Conservation (phyloP, 2,113 vertebrate genomes). For the Menura novaehollandiae region DNA sequence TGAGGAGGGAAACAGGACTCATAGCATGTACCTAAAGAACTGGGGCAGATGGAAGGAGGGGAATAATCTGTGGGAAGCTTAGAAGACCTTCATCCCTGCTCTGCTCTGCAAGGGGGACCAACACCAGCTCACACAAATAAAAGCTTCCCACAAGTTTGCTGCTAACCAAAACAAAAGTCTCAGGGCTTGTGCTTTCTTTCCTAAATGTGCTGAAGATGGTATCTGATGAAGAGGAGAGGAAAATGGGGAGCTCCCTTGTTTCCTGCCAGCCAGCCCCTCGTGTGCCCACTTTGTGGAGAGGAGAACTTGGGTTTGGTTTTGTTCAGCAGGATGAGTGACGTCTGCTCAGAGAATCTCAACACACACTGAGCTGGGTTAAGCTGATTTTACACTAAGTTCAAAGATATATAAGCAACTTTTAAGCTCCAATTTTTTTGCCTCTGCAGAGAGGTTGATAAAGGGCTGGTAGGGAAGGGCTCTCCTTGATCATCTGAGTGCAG, state of each 20-base stretch:
- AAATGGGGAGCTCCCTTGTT: background rate
- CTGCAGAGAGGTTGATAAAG: background rate
- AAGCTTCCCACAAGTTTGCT: background rate
- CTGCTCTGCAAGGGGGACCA: background rate
- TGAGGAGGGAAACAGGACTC: background rate
- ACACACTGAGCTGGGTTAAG: background rate
- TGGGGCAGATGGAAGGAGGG: background rate
- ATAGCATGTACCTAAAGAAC: background rate
- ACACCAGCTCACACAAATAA: background rate
- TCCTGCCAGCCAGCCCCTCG: background rate
- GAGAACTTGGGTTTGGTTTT: background rate
- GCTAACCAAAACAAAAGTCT: background rate
- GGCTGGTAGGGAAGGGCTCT: background rate
- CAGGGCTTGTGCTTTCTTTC: background rate
- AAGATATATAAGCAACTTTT: background rate
- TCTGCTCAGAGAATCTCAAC: background rate
- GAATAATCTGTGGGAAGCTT: background rate
- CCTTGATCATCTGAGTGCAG: background rate
- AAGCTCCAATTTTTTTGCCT: background rate
- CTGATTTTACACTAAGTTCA: background rate
- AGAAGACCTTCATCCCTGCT: background rate
- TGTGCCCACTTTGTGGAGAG: background rate
- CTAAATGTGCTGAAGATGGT: background rate
- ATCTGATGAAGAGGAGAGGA: background rate
- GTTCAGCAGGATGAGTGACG: background rate